These are phyloP conservation scores for Drosophila carrolli DNA, from an alignment of 1,140 invertebrate genomes.

Conservation along the genomic window DNA sequence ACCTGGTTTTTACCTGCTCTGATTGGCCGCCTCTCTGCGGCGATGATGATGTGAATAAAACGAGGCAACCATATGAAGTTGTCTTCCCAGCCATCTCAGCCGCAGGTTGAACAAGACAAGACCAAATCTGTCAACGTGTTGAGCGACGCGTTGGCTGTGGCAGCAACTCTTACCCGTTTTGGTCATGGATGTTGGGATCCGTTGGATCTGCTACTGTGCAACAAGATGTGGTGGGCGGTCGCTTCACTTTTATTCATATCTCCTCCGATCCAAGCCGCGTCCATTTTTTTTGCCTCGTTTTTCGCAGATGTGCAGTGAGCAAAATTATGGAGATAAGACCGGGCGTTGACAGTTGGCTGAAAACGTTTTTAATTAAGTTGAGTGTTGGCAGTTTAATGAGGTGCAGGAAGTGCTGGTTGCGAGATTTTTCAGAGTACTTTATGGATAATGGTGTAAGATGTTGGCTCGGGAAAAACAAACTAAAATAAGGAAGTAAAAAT, in stretches of 20 bases:
- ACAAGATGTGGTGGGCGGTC: slow-evolving; percentile 71
- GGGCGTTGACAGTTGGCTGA: slow-evolving; percentile 76
- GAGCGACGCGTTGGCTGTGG: slow-evolving; percentile 62
- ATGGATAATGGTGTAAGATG: neutral
- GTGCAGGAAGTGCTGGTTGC: slow-evolving; percentile 62
- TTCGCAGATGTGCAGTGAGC: slow-evolving; percentile 59
- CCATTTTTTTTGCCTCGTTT: slow-evolving; percentile 20
- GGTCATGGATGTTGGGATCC: slow-evolving; percentile 37
- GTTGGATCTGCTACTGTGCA: slow-evolving; percentile 30
- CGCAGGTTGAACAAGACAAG: slow-evolving; percentile 71
- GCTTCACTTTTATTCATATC: slow-evolving; percentile 68
- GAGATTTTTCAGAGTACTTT: slow-evolving; percentile 21
- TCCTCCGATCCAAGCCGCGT: slow-evolving; percentile 38
- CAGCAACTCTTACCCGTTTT: slow-evolving; percentile 31
- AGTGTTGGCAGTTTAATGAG: slow-evolving; percentile 73
- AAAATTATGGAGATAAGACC: slow-evolving; percentile 76
- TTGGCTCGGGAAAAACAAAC: neutral
- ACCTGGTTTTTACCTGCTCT: slow-evolving; percentile 43
- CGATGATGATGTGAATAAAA: slow-evolving; percentile 50
- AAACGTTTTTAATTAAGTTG: slow-evolving; percentile 81
- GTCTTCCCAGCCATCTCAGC: slow-evolving; percentile 40
- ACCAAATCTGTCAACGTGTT: slow-evolving; percentile 81
- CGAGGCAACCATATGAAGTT: slow-evolving; percentile 72
- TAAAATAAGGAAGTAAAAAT: neutral
- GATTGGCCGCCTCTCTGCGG: slow-evolving; percentile 66